These are phyloP conservation scores for Meiosimyza decipiens DNA, from an alignment of 2,888 invertebrate genomes.

Conservation along the genomic window DNA sequence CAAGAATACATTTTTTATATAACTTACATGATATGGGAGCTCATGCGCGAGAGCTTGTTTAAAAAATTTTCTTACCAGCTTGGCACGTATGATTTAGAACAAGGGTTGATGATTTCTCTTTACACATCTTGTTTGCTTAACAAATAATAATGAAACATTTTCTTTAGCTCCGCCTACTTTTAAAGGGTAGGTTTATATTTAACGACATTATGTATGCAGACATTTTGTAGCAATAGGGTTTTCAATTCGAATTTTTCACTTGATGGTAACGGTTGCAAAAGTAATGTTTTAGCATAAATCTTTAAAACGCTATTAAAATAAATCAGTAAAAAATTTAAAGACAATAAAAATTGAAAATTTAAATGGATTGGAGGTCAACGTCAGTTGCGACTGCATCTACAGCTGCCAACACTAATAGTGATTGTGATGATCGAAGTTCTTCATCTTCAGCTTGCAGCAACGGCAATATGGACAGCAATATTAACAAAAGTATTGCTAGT, in stretches of 20 bases:
- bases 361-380: conserved; percentile 27
- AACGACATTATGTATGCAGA: neutral
- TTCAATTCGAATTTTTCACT: neutral
- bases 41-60: too few species aligned
- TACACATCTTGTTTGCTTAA: too few species aligned
- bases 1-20: too few species aligned
- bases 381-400: neutral
- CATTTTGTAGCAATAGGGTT: neutral
- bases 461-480: neutral
- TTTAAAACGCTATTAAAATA: neutral
- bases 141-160: too few species aligned
- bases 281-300: too few species aligned
- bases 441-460: conserved; percentile 24
- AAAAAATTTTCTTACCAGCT: too few species aligned
- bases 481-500: neutral
- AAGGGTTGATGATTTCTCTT: too few species aligned
- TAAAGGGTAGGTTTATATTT: too few species aligned
- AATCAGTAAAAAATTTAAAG: conserved; percentile 1
- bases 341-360: neutral
- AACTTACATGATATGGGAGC: too few species aligned
- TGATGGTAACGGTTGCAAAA: too few species aligned
- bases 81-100: too few species aligned
- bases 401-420: conserved; percentile 14
- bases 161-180: conserved; percentile 42
- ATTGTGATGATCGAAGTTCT: conserved; percentile 36